Conservation (phyloP, 2,888 invertebrate genomes). For the Hypolimnas misippus region DNA sequence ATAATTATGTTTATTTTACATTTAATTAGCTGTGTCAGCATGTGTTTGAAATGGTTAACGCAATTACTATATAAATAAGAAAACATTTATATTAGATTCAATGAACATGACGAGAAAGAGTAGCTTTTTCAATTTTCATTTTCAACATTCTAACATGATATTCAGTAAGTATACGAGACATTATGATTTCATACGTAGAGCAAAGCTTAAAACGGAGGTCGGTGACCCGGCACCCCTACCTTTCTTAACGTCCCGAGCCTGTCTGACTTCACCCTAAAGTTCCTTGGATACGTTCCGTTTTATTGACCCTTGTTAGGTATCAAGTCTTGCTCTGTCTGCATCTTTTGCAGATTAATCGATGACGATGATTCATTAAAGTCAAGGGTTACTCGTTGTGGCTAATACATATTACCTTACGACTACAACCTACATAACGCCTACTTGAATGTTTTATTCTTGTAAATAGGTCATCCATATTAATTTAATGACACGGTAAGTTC, state of each 20-base stretch:
- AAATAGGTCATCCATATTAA: neutral
- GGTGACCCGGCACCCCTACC: constrained; percentile 74
- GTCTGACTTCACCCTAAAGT: constrained; percentile 48
- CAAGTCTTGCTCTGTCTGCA: constrained; percentile 21
- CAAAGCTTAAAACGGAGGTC: constrained; percentile 61
- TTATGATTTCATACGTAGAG: constrained; percentile 60
- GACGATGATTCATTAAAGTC: neutral
- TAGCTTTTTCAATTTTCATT: neutral
- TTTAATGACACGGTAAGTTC: neutral
- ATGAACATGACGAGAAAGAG: neutral
- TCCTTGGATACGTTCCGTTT: constrained; percentile 41
- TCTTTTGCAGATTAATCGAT: constrained; percentile 18
- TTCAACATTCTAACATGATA: neutral
- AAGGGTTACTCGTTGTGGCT: neutral
- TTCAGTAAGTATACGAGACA: constrained; percentile 45
- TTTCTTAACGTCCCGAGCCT: constrained; percentile 63
- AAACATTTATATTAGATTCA: too few relatives aligned
- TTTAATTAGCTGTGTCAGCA: neutral
- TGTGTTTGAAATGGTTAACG: neutral
- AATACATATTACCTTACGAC: neutral
- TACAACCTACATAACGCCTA: neutral
- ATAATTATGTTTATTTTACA: neutral
- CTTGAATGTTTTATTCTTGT: neutral
- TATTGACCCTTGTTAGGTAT: constrained; percentile 40
- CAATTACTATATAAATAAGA: too few relatives aligned